These are phyloP conservation scores for Agrotis exclamationis DNA, from an alignment of 2,888 invertebrate genomes.

Conservation along the genomic window DNA sequence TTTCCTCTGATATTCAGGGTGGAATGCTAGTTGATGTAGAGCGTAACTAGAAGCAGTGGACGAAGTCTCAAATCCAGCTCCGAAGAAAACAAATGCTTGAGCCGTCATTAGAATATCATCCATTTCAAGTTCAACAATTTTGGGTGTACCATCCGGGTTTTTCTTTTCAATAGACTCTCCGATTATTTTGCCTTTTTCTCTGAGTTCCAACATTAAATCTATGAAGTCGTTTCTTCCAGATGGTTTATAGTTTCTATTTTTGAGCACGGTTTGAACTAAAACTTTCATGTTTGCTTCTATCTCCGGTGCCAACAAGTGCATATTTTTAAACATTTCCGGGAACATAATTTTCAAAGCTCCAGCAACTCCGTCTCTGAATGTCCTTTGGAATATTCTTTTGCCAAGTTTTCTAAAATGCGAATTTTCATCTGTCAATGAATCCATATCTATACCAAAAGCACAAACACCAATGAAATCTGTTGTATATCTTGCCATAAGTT, in stretches of 20 bases:
- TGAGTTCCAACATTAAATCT: conserved; percentile 82
- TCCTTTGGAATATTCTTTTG: conserved; percentile 81
- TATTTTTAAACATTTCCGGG: conserved; percentile 80
- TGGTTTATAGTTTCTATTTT: conserved; percentile 79
- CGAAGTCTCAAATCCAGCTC: conserved; percentile 90
- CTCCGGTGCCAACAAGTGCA: conserved; percentile 76
- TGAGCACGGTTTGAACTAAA: conserved; percentile 77
- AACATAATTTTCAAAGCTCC: conserved; percentile 79
- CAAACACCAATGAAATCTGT: conserved; percentile 87
- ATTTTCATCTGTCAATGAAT: conserved; percentile 80
- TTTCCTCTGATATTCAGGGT: conserved; percentile 85
- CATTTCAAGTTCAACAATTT: conserved; percentile 79
- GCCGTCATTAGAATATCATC: conserved; percentile 81
- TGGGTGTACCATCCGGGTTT: conserved; percentile 78
- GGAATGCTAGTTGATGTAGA: conserved; percentile 86
- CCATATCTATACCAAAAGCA: conserved; percentile 85
- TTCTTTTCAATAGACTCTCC: conserved; percentile 82
- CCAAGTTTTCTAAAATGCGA: conserved; percentile 84
- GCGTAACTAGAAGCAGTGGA: conserved; percentile 87
- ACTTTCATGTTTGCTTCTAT: conserved; percentile 76
- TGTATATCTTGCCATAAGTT: conserved; percentile 86
- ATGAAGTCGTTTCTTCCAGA: conserved; percentile 85
- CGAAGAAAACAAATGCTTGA: conserved; percentile 87
- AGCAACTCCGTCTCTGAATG: conserved; percentile 73
- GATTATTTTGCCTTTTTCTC: conserved; percentile 80